A percentile compares a stretch with the other conserved stretches of the same genome.
These are phyloP conservation scores for Pseudopleuronectes americanus DNA, from an alignment of 2,797 vertebrate species.

Conservation along the genomic window DNA sequence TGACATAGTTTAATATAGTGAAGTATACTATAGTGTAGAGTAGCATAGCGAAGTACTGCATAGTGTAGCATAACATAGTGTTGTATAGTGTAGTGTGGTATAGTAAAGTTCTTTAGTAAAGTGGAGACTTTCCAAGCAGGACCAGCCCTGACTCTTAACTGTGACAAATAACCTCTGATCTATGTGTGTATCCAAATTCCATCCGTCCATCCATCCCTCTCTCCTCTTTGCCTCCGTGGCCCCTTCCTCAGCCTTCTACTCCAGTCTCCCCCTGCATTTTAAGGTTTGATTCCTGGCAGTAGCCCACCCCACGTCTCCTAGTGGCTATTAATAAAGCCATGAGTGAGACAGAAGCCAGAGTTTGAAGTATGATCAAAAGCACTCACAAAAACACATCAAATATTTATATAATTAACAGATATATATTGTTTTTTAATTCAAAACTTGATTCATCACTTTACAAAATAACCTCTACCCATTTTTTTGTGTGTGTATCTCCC, in stretches of 20 bases:
- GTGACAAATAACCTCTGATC: too few species aligned
- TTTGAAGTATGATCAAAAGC: not conserved
- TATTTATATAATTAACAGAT: not conserved
- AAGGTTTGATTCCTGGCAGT: conserved; percentile 60
- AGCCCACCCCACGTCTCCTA: not conserved
- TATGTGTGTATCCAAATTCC: not conserved
- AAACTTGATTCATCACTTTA: not conserved
- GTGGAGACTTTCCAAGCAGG: too few species aligned
- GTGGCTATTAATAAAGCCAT: conserved; percentile 58
- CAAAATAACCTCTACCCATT: too few species aligned
- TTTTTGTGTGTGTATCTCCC: too few species aligned
- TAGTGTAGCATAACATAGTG: too few species aligned
- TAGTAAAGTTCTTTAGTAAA: too few species aligned
- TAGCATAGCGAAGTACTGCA: too few species aligned
- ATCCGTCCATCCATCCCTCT: not conserved
- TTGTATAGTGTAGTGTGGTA: too few species aligned
- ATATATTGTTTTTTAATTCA: not conserved
- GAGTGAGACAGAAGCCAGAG: conserved; percentile 30
- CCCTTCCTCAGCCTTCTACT: conserved; percentile 39
- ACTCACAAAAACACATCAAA: not conserved
- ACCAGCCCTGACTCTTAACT: too few species aligned
- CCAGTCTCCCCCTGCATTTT: conserved; percentile 49
- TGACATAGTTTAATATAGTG: too few species aligned
- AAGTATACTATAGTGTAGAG: too few species aligned
- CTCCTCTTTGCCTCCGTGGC: conserved; percentile 19